Evolutionary conservation across 1,140 invertebrate genomes (phyloP), one percentile per base, ranked within the genome.

Genomic region (Meloidogyne exigua): DNA sequence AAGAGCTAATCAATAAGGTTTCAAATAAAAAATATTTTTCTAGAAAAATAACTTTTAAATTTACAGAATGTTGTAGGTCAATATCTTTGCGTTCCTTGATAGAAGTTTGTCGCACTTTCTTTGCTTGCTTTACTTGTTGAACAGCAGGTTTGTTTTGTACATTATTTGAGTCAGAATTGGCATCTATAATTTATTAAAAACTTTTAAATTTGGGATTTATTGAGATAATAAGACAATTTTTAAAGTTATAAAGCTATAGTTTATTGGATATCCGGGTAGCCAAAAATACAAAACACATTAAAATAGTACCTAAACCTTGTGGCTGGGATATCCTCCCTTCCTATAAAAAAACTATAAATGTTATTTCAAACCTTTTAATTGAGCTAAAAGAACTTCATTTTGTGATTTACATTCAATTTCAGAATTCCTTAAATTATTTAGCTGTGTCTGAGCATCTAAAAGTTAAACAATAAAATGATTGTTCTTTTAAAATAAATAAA

Each of bases 371-470:
- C 72, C 23, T 25, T 62, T 32, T 23, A 73, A 13, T 32, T 73
- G 62, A 12, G 32, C 21, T n/a, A 42, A 15, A 26, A 73, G 26
- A 25, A 39, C 57, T 3, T 23, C 57, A n/a, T 64, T 62, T 62
- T 65, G 42, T 32, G 72, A 73, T 73, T 73, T 62, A 36, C 72
- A 73, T 23, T 65, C 42, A 65, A 62, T 32, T 39, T 73, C 72
- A 11, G 39, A 57, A 62, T 65, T 73, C 9, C 72, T 62, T 49
- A 73, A 36, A 25, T 28, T 62, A 25, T 73, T 65, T 65, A 73
- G 21, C 36, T 64, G 23, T 23, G 65, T 18, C 15, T 62, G 62
- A 21, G 57, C 72, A 73, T 73, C 72, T 73, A 13, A 72, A 36
- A 26, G 18, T 44, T 70, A 49, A 49, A 49, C 3, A 57, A 57